Conservation (phyloP, 2,113 vertebrate genomes). For the Lamprologus speciosus region DNA sequence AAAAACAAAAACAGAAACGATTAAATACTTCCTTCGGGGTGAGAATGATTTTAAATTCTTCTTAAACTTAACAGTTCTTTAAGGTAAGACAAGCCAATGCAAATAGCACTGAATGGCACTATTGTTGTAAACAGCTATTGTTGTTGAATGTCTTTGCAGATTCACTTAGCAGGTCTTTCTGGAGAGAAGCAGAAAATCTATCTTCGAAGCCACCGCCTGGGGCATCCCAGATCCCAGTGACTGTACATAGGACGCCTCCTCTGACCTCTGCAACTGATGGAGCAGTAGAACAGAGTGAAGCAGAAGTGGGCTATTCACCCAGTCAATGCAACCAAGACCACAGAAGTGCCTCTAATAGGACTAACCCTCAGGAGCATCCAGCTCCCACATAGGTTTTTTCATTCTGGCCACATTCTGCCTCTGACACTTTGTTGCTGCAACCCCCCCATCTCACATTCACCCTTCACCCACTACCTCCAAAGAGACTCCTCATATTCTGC, state of each 20-base stretch:
- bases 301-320: not conserved
- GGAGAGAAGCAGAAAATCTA: slow-evolving; percentile 39
- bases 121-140: not conserved
- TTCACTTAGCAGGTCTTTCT: slow-evolving; percentile 49
- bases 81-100: not conserved
- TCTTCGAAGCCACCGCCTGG: slow-evolving; percentile 4
- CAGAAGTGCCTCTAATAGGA: slow-evolving; percentile 65
- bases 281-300: slow-evolving; percentile 26
- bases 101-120: not conserved
- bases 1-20: not conserved
- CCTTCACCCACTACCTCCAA: slow-evolving; percentile 70
- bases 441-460: not conserved
- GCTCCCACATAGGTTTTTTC: slow-evolving; percentile 44
- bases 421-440: slow-evolving; percentile 3
- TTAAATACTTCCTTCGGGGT: not conserved
- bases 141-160: slow-evolving; percentile 33
- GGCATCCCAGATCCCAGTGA: slow-evolving; percentile 30
- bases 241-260: slow-evolving; percentile 43
- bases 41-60: not conserved
- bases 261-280: not conserved
- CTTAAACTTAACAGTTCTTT: not conserved
- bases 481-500: slow-evolving; percentile 66
- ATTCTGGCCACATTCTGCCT: not conserved
- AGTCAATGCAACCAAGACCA: slow-evolving; percentile 29
- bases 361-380: slow-evolving; percentile 61